Evolutionary conservation across 30 jellyfish, hydroid and myxozoan genomes (phyloP).

Genomic region (Aurelia sp.): DNA sequence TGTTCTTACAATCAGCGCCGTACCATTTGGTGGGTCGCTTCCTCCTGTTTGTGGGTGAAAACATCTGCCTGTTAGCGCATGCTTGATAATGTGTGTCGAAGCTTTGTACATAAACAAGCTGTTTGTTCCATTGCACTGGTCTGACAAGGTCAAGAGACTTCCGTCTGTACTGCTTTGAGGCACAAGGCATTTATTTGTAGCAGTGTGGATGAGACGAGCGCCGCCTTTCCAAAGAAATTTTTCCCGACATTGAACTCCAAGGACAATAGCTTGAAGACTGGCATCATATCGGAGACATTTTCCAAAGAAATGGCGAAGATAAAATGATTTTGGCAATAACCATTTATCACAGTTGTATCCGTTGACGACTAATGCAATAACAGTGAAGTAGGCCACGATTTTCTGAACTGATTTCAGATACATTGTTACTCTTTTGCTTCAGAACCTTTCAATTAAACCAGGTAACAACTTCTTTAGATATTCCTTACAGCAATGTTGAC

Average conservation of each 20-base stretch:
- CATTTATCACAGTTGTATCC: too few species aligned
- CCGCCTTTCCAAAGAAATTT: conserved; percentile 51
- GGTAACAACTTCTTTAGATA: too few species aligned
- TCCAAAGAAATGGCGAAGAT: conserved; percentile 40
- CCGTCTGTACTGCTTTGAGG: conserved; percentile 11
- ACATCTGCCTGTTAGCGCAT: conserved; percentile 19
- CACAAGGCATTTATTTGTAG: conserved; percentile 23
- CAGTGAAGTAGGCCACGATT: too few species aligned
- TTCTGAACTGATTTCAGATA: too few species aligned
- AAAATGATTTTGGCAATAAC: background rate
- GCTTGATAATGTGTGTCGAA: background rate
- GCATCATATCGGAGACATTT: conserved; percentile 45
- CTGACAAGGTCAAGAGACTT: conserved; percentile 9
- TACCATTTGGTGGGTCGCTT: too few species aligned
- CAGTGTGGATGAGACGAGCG: conserved; percentile 39
- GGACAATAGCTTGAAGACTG: conserved; percentile 12
- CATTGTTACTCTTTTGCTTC: too few species aligned
- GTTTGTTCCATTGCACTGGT: conserved; percentile 39
- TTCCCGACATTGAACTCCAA: conserved; percentile 29
- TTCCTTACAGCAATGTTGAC: too few species aligned
- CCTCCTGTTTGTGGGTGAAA: conserved; percentile 12
- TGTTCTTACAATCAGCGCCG: background rate
- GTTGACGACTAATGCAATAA: too few species aligned
- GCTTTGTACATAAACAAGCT: conserved; percentile 41
- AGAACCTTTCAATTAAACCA: too few species aligned